Conservation (phyloP, 2,888 invertebrate species). For the Tenthredo livida region DNA sequence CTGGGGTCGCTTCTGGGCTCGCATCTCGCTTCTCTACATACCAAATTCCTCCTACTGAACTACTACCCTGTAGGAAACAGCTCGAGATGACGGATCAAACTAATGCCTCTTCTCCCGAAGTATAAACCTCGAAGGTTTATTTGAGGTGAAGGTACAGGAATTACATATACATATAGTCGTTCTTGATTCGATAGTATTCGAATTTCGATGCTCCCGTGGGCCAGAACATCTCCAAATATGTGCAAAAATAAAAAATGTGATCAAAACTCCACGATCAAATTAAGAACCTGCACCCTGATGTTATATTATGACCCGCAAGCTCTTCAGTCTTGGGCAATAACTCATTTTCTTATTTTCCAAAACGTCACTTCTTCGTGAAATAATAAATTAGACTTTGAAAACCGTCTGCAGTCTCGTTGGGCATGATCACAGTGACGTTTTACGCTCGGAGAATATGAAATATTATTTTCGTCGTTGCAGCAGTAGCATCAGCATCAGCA, state of each 20-base stretch:
- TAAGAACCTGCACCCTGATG: neutral
- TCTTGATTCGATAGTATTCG: no score
- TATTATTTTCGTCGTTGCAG: slow-evolving; percentile 53
- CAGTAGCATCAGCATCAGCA: neutral
- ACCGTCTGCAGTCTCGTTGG: slow-evolving; percentile 15
- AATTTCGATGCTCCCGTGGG: no score
- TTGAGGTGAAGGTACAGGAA: neutral
- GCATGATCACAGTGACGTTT: slow-evolving; percentile 12
- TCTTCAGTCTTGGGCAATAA: neutral
- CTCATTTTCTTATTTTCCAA: neutral
- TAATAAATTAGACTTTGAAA: slow-evolving; percentile 7
- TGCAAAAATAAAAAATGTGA: no score
- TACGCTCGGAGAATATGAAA: slow-evolving; percentile 46
- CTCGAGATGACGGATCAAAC: slow-evolving; percentile 22
- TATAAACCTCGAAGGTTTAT: neutral
- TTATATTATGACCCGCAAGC: neutral
- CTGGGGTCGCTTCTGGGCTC: slow-evolving; percentile 33
- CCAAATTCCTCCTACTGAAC: slow-evolving; percentile 11
- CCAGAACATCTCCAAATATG: no score
- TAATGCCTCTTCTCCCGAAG: neutral
- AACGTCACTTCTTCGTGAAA: neutral
- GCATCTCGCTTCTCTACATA: slow-evolving; percentile 40
- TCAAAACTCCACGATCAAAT: no score
- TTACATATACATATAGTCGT: neutral
- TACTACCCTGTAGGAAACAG: slow-evolving; percentile 2